Evolutionary conservation across 2,113 vertebrate genomes (phyloP).

Genomic region (Bettongia penicillata): DNA sequence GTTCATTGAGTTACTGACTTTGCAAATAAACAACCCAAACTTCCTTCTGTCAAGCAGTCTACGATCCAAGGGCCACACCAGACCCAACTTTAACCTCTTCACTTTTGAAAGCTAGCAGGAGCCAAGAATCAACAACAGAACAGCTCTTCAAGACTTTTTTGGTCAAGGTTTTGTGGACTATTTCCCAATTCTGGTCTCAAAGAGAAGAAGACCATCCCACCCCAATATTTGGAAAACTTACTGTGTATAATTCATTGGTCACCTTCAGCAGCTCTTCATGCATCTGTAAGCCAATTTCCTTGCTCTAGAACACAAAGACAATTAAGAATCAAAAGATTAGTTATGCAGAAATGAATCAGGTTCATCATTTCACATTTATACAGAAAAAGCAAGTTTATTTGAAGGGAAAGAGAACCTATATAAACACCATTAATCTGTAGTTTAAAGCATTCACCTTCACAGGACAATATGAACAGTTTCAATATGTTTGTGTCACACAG

Average conservation of each 20-base stretch:
- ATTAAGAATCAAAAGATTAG: neutral
- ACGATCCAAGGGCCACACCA: neutral
- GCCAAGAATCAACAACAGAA: neutral
- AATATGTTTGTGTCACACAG: neutral
- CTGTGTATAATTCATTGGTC: slow-evolving; percentile 97
- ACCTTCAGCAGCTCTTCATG: slow-evolving; percentile 96
- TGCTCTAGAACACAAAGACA: slow-evolving; percentile 88
- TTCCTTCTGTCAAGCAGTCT: fast-evolving
- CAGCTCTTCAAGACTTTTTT: neutral
- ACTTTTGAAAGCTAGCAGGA: neutral
- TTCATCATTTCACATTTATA: slow-evolving; percentile 22
- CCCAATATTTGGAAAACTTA: slow-evolving; percentile 82
- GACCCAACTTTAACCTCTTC: neutral
- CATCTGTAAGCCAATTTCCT: slow-evolving; percentile 97
- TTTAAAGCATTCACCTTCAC: neutral
- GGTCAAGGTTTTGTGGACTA: neutral
- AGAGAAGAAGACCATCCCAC: neutral
- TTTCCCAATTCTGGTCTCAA: neutral
- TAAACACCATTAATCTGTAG: neutral
- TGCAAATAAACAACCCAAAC: neutral
- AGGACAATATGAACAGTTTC: neutral
- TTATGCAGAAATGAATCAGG: neutral
- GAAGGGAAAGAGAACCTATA: neutral
- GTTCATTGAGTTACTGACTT: neutral
- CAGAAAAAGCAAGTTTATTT: neutral